These are phyloP conservation scores for Margaritifera margaritifera DNA, from an alignment of 2,888 invertebrate genomes.

Conservation along the genomic window DNA sequence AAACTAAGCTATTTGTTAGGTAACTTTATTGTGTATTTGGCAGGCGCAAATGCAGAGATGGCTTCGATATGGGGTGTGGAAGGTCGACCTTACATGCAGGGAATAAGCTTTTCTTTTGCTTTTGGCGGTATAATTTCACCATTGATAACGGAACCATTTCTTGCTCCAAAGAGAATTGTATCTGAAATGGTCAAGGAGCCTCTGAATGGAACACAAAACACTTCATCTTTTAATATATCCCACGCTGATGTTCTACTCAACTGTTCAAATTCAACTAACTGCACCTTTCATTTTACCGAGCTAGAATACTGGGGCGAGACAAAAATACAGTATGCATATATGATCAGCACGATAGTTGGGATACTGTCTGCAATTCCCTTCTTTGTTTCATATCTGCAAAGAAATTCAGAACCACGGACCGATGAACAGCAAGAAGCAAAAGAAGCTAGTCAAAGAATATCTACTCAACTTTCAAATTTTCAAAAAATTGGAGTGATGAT, in stretches of 20 bases:
- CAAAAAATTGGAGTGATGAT: constrained; percentile 11
- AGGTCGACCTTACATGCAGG: constrained; percentile 73
- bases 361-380: constrained; percentile 11
- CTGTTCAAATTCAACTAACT: too few relatives aligned
- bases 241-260: too few relatives aligned
- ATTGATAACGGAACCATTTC: constrained; percentile 72
- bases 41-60: constrained; percentile 70
- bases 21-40: constrained; percentile 9
- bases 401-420: neutral
- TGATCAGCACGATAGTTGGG: constrained; percentile 12
- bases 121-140: constrained; percentile 74
- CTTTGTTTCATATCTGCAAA: constrained; percentile 7
- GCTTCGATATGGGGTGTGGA: constrained; percentile 67
- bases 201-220: too few relatives aligned
- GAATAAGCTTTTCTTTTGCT: constrained; percentile 73
- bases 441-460: constrained; percentile 9
- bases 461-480: constrained; percentile 5
- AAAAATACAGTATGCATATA: constrained; percentile 9
- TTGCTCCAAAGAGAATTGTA: constrained; percentile 38
- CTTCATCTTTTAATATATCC: too few relatives aligned
- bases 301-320: neutral
- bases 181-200: neutral
- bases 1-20: neutral
- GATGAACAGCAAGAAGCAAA: neutral
- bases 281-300: too few relatives aligned